A percentile compares a stretch with the other conserved stretches of the same genome.
phyloP scores from a whole-genome alignment of 2,888 invertebrate genomes.

The Drosophila kuntzei region DNA sequence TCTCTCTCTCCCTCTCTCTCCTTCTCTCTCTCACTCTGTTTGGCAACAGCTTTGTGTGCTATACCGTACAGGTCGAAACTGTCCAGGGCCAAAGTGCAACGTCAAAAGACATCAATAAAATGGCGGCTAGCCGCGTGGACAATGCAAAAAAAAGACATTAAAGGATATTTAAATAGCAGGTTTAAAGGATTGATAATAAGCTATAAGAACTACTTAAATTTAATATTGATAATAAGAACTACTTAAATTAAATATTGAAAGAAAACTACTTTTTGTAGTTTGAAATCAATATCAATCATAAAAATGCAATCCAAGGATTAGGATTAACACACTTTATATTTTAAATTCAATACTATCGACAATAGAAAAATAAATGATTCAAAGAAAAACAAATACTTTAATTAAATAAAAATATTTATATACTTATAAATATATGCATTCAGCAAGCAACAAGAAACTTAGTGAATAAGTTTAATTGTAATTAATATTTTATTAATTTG shows the following conservation, averaged over 20 bases:
- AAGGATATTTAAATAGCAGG: constrained; percentile 47
- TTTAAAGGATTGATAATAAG: constrained; percentile 3
- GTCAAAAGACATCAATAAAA: constrained; percentile 76
- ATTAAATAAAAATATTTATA: too few species aligned
- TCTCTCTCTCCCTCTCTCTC: neutral
- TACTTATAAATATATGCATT: too few species aligned
- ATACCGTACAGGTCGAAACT: constrained; percentile 3
- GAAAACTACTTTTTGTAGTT: neutral
- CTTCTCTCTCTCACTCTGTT: constrained; percentile 20
- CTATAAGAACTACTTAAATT: neutral
- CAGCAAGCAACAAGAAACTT: too few species aligned
- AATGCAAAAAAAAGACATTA: constrained; percentile 32
- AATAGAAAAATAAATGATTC: too few species aligned
- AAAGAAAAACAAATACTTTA: too few species aligned
- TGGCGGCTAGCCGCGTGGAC: constrained; percentile 39
- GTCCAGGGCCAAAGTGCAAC: constrained; percentile 49
- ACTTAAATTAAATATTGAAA: neutral
- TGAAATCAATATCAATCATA: neutral
- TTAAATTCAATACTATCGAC: too few species aligned
- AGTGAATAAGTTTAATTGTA: too few species aligned
- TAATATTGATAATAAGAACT: too few species aligned
- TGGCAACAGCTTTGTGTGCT: constrained; percentile 35
- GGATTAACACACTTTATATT: too few species aligned
- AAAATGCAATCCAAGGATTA: too few species aligned
- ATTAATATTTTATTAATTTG: too few species aligned